A percentile compares a stretch with the other conserved stretches of the same genome.
Conservation (phyloP, 2,113 vertebrate genomes). For the Salvelinus sp. region DNA sequence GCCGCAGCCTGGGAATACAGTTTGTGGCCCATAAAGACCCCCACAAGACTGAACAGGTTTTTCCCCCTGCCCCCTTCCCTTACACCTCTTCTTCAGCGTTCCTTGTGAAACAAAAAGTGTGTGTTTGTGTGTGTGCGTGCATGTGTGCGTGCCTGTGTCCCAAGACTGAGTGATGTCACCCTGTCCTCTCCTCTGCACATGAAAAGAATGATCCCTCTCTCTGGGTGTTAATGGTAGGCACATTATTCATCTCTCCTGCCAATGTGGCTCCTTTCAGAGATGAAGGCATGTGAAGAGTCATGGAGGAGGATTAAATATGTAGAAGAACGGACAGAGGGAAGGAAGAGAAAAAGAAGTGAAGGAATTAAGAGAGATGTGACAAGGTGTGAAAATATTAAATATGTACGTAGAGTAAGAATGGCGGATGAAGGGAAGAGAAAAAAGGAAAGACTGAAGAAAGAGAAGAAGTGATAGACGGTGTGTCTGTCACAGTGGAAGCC, state of each 20-base stretch:
- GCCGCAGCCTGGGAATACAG: slow-evolving; percentile 18
- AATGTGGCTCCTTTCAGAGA: slow-evolving; percentile 71
- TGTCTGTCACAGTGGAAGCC: too few relatives aligned
- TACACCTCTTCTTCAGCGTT: slow-evolving; percentile 43
- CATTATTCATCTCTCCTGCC: slow-evolving; percentile 84
- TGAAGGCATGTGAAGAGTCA: slow-evolving; percentile 68
- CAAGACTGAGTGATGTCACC: too few relatives aligned
- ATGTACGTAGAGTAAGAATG: slow-evolving; percentile 49
- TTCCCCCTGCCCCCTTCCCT: slow-evolving; percentile 43
- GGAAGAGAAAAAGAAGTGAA: not conserved
- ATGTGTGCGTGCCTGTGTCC: too few relatives aligned
- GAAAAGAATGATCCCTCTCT: slow-evolving; percentile 80
- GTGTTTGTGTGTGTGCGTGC: too few relatives aligned
- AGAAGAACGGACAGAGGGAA: slow-evolving; percentile 68
- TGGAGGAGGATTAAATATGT: slow-evolving; percentile 77
- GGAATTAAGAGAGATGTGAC: not conserved
- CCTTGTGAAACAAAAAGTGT: too few relatives aligned
- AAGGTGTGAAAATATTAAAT: slow-evolving; percentile 51
- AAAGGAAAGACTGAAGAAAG: slow-evolving; percentile 48
- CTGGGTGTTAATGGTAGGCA: slow-evolving; percentile 79
- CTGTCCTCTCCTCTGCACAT: slow-evolving; percentile 53
- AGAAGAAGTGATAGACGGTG: slow-evolving; percentile 17
- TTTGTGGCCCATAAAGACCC: slow-evolving; percentile 5
- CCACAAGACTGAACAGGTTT: slow-evolving; percentile 15
- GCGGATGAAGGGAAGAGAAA: slow-evolving; percentile 50